A percentile compares a stretch with the other conserved stretches of the same genome.
Conservation (phyloP, 2,797 vertebrate species). For the Melanotaenia parkinsoni region DNA sequence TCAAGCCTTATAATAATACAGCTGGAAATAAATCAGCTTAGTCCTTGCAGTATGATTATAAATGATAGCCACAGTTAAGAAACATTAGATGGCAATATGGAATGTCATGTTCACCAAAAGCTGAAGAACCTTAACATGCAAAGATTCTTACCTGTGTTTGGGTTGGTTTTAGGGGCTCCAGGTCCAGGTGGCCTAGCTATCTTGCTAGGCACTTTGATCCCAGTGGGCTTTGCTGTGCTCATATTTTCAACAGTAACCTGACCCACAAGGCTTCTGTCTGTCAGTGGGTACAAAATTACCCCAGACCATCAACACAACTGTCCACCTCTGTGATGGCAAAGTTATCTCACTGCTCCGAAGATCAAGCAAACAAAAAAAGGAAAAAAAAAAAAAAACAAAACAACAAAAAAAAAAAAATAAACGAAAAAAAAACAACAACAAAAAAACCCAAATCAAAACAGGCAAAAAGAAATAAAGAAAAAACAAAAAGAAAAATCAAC, state of each 20-base stretch:
- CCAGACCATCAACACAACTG: constrained; percentile 86
- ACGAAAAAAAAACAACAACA: neutral
- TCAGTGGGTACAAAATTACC: constrained; percentile 77
- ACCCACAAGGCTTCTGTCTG: constrained; percentile 64
- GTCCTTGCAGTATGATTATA: neutral
- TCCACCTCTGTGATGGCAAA: constrained; percentile 34
- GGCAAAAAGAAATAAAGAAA: constrained; percentile 11
- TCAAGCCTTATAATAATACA: neutral
- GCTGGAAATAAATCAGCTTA: neutral
- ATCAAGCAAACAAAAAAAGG: constrained; percentile 13
- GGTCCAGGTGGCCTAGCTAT: constrained; percentile 85
- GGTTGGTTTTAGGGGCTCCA: constrained; percentile 80
- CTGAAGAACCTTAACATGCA: neutral
- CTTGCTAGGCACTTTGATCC: constrained; percentile 95
- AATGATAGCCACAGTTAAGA: neutral
- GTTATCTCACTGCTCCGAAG: constrained; percentile 25
- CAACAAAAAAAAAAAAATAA: too few relatives aligned
- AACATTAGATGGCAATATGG: too few relatives aligned
- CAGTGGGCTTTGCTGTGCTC: constrained; percentile 93
- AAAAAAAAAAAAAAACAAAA: neutral
- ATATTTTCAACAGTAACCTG: constrained; percentile 81
- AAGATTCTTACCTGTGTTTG: constrained; percentile 70
- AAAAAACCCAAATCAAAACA: constrained; percentile 12
- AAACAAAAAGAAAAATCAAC: constrained; percentile 45
- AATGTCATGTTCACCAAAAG: neutral